Evolutionary conservation across 2,113 vertebrate genomes (phyloP), one percentile per base, ranked within the genome.

Genomic region (Megaleporinus macrocephalus): DNA sequence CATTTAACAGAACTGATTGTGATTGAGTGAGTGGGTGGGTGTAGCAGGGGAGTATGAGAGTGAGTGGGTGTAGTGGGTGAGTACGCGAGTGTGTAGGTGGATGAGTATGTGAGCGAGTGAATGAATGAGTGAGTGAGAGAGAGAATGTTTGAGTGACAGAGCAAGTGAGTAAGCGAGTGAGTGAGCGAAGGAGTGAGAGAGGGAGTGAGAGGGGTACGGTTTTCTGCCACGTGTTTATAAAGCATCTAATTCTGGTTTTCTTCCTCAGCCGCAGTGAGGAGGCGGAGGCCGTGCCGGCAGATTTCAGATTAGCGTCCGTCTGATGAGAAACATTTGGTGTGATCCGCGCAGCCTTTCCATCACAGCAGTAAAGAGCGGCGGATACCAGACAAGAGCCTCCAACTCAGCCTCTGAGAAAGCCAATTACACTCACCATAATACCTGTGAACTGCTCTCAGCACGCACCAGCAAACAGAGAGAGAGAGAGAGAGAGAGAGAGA

Each of bases 351-450:
- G 74, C 90, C 88, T 91, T 89, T 91, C 89, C 88, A 92, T 93
- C 90, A 90, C 63, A 76, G 79, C 29, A 57, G 91, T 89, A 89
- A 89, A 93, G 90, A 90, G 86, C 81, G 41, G 86, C 78, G 86
- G 29, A 84, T 85, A 92, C 93, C 90, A 94, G 88, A 92, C 88
- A 91, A 88, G 91, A 87, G 83, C 82, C 86, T 92, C 69, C 91
- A 93, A 91, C 88, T 82, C 36, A 79, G 79, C 81, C 85, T 86
- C 84, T 85, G 88, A 33, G 90, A 94, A 94, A 93, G 90, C 90
- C 90, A 92, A 94, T 94, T 94, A 93, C 86, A 81, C 86, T 78
- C 90, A 93, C 91, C 90, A 90, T 91, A 93, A 93, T 93, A 90
- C 89, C 65, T 84, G 84, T 86, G 88, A 90, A 90, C 86, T 79